A percentile compares a stretch with the other conserved stretches of the same genome.
Conservation (phyloP, 2,797 vertebrate genomes). For the Sus cebifrons region DNA sequence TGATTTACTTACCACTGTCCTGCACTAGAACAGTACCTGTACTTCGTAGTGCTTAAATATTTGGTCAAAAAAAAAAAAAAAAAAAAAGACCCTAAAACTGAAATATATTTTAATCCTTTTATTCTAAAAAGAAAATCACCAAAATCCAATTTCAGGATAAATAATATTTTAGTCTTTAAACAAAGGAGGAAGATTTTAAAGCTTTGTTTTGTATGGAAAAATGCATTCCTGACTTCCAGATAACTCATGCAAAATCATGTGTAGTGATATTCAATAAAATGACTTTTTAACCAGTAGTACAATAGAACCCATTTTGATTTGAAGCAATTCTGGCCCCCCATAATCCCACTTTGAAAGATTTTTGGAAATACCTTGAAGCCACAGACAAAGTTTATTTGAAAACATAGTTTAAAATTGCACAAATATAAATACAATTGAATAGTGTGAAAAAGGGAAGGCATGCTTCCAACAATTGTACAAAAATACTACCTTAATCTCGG, state of each 20-base stretch:
- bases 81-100: constrained; percentile 71
- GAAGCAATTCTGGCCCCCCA: constrained; percentile 68
- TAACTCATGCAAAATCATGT: constrained; percentile 71
- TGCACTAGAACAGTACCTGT: not conserved
- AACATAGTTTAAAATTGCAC: constrained; percentile 92
- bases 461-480: constrained; percentile 91
- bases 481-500: constrained; percentile 90
- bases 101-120: constrained; percentile 79
- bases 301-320: constrained; percentile 51
- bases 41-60: not conserved
- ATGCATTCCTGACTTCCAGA: constrained; percentile 62
- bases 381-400: constrained; percentile 92
- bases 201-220: constrained; percentile 72
- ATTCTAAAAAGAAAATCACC: constrained; percentile 80
- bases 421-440: constrained; percentile 91
- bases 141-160: constrained; percentile 79
- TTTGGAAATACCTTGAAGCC: constrained; percentile 88
- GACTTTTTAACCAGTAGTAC: constrained; percentile 64
- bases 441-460: constrained; percentile 91
- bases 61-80: constrained; percentile 14
- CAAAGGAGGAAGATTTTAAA: constrained; percentile 73
- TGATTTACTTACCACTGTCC: not conserved
- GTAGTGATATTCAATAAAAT: constrained; percentile 34
- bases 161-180: constrained; percentile 79
- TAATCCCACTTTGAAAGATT: constrained; percentile 79